Conservation (phyloP, 1,140 invertebrate species). For the Heliconius nattereri region DNA sequence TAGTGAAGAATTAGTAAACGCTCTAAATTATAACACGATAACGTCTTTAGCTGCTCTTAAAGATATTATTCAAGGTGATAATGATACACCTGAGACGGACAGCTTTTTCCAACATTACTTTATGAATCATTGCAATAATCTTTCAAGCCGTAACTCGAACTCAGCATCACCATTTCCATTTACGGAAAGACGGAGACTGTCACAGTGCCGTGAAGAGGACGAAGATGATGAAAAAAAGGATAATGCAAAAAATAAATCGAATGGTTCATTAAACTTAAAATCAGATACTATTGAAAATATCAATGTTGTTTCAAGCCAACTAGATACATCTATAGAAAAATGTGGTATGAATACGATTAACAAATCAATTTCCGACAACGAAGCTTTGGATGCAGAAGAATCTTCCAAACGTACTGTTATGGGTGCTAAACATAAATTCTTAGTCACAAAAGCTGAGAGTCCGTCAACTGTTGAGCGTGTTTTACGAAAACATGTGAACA, state of each 20-base stretch:
- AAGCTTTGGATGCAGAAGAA: constrained; percentile 40
- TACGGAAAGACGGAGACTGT: constrained; percentile 85
- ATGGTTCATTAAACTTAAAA: constrained; percentile 36
- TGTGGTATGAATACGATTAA: constrained; percentile 26
- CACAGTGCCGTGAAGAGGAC: constrained; percentile 91
- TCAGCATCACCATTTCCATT: constrained; percentile 81
- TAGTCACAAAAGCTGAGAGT: constrained; percentile 65
- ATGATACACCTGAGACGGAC: constrained; percentile 83
- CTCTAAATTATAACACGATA: constrained; percentile 86
- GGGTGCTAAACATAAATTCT: constrained; percentile 69
- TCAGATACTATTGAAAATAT: constrained; percentile 35
- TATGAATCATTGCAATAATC: constrained; percentile 85
- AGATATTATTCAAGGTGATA: constrained; percentile 84
- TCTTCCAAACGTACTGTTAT: constrained; percentile 70
- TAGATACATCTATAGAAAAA: constrained; percentile 33
- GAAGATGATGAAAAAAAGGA: constrained; percentile 85
- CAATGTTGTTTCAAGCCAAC: not conserved
- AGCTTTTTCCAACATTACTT: constrained; percentile 88
- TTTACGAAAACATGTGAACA: constrained; percentile 81
- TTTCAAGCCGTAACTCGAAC: constrained; percentile 83
- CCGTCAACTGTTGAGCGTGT: constrained; percentile 67
- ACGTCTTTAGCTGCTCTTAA: constrained; percentile 85
- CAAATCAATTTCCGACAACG: not conserved
- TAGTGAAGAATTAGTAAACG: constrained; percentile 83
- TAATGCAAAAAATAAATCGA: constrained; percentile 40